These are phyloP conservation scores for Cosmia trapezina DNA, from an alignment of 2,888 invertebrate genomes.

Conservation along the genomic window DNA sequence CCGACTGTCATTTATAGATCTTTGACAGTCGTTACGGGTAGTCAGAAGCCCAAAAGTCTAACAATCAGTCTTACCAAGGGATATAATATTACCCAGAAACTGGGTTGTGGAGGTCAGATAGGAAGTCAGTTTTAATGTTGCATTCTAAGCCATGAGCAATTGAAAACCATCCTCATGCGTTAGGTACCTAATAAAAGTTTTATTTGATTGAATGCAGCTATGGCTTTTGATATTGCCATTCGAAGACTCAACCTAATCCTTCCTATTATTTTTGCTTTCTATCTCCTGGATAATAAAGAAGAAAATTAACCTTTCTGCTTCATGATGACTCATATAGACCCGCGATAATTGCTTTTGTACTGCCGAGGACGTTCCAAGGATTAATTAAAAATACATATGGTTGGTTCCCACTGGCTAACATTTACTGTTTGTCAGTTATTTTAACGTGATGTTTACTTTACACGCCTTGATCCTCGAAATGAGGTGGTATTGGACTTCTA, in stretches of 20 bases:
- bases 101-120: no score
- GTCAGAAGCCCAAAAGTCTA: no score
- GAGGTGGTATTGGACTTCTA: constrained; percentile 41
- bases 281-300: constrained; percentile 62
- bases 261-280: constrained; percentile 55
- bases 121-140: background rate
- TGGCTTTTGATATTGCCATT: background rate
- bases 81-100: no score
- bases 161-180: background rate
- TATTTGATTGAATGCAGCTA: background rate
- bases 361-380: constrained; percentile 66
- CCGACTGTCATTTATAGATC: no score
- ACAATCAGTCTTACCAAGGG: no score
- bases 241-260: constrained; percentile 39
- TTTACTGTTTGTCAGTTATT: constrained; percentile 58
- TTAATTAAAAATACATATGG: constrained; percentile 71
- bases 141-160: background rate
- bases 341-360: constrained; percentile 69
- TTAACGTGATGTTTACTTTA: constrained; percentile 63
- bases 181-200: background rate
- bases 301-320: constrained; percentile 66
- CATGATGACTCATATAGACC: constrained; percentile 64
- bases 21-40: no score
- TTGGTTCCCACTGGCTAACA: constrained; percentile 65
- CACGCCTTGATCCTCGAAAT: constrained; percentile 54